Evolutionary conservation across 2,113 vertebrate species (phyloP).

Genomic region (Prolemur simus): DNA sequence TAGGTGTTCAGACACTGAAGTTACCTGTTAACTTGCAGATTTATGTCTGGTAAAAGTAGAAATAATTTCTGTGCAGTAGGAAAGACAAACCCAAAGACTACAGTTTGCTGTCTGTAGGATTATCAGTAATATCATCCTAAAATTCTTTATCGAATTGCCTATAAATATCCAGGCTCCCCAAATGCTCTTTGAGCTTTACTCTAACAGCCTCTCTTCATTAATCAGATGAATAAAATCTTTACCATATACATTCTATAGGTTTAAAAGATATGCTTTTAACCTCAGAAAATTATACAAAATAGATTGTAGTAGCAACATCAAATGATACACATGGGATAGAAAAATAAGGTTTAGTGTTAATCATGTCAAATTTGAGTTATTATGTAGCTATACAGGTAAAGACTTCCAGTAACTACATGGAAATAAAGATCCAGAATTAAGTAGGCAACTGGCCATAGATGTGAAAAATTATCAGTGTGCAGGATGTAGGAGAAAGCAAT

Average conservation of each 20-base stretch:
- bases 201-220: not conserved
- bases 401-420: not conserved
- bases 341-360: not conserved
- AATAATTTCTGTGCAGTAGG: not conserved
- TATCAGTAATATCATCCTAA: not conserved
- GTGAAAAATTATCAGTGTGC: not conserved
- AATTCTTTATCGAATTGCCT: not conserved
- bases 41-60: not conserved
- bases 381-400: not conserved
- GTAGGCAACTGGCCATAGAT: not conserved
- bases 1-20: not conserved
- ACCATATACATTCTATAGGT: not conserved
- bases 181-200: not conserved
- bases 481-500: not conserved
- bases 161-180: not conserved
- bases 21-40: not conserved
- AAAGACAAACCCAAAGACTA: not conserved
- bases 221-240: not conserved
- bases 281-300: not conserved
- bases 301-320: not conserved
- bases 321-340: not conserved
- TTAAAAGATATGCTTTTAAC: not conserved
- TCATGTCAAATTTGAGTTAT: not conserved
- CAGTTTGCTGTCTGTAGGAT: not conserved
- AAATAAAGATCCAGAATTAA: not conserved